Base-by-base conservation (phyloP, 2,888 invertebrate species). In the Thalpophila matura region DNA sequence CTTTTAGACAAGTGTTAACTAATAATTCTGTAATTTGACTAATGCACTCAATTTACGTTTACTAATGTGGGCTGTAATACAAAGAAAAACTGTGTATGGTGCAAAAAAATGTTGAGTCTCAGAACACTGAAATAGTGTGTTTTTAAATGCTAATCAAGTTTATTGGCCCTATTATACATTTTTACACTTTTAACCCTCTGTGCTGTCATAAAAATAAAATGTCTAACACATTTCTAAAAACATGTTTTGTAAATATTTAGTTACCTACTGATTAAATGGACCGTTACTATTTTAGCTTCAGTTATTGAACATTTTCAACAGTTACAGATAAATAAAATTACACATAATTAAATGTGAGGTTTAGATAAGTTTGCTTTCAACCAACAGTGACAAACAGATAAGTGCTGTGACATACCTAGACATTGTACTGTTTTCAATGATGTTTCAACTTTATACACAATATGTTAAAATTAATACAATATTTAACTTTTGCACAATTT, bases 321-420 rank as follows among this genome's bases (percentile, higher is more conserved):
- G 57, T 73, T 61, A 63, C 43, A 54, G 71, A 70, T 69, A 79
- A 75, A 63, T 56, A 55, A 57, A 56, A 56, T 53, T 62, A 65
- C 37, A 64, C 70, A 66, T 46, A 71, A 72, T 63, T 74, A 24
- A 64, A 54, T 65, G 49, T 50, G 60, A 47, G 60, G 59, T 74
- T 60, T 47, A 77, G 77, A 70, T 79, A 77, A 77, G 59, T 69
- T 62, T 46, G 57, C 43, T 76, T 79, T 53, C 27, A 73, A 55
- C 55, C 58, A 38, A 59, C 50, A 66, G 45, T 57, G 59, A 78
- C 59, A 46, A 55, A 61, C 45, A 62, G 70, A 79, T 79, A 77
- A 74, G 59, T 60, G 74, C 33, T 16, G 6, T 67, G 55, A 65
- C 49, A 61, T 79, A 77, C 58, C 64, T 74, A 79, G 63, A 61